phyloP scores from a whole-genome alignment of 2,113 vertebrate species.

The Tachysurus fulvidraco region DNA sequence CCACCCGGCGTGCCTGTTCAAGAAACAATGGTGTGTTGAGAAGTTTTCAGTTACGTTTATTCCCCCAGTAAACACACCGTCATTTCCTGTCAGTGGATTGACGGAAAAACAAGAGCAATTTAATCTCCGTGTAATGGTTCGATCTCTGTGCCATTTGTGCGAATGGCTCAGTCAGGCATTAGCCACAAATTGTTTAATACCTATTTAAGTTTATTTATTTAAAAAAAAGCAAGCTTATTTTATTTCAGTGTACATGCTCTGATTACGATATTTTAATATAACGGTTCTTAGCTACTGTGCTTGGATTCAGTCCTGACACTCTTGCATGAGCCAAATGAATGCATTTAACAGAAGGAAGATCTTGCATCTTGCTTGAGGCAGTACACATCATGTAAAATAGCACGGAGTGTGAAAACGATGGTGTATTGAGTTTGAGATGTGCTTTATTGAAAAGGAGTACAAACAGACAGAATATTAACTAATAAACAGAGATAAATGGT shows the following conservation, averaged over 20 bases:
- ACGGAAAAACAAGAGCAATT: slow-evolving; percentile 4
- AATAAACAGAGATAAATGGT: neutral
- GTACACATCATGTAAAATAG: neutral
- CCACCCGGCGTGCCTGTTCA: neutral
- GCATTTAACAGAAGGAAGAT: neutral
- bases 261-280: neutral
- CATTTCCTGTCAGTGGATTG: neutral
- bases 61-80: neutral
- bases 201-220: neutral
- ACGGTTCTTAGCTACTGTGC: neutral
- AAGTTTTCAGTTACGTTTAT: neutral
- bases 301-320: neutral
- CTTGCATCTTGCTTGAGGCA: neutral
- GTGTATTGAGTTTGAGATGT: neutral
- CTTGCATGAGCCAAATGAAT: neutral
- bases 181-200: slow-evolving; percentile 11
- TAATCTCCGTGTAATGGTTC: neutral
- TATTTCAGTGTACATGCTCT: neutral
- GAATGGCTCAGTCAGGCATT: neutral
- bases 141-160: neutral
- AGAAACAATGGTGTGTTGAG: neutral
- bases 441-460: slow-evolving; percentile 8
- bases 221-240: neutral
- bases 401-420: neutral
- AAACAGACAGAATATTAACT: neutral